These are phyloP conservation scores for Polyodon spathula DNA, from an alignment of 2,113 vertebrate genomes.

Conservation along the genomic window DNA sequence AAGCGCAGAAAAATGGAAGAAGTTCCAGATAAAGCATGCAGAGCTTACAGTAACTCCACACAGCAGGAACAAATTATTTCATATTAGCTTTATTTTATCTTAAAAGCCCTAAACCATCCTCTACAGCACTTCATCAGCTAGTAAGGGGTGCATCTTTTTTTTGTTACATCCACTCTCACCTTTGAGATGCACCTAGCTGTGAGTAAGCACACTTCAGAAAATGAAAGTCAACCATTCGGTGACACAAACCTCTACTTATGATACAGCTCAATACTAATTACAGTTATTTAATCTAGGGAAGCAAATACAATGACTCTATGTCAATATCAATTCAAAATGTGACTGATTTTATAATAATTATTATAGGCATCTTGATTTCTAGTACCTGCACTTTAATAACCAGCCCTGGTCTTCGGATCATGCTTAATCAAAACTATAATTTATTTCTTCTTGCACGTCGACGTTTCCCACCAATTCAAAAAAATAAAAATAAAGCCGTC, in stretches of 20 bases:
- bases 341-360: no score
- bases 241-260: neutral
- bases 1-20: conserved; percentile 1
- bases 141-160: no score
- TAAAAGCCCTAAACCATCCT: no score
- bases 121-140: no score
- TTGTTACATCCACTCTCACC: no score
- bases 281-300: no score
- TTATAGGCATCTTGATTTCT: no score
- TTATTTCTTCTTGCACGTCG: no score
- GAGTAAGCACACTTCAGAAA: conserved; percentile 1
- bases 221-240: neutral
- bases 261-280: neutral
- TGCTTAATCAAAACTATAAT: neutral
- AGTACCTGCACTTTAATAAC: neutral
- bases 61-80: neutral
- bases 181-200: neutral
- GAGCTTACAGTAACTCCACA: conserved; percentile 3
- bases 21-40: conserved; percentile 19
- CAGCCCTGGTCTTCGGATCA: neutral
- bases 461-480: no score
- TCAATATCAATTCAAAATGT: no score
- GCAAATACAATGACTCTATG: no score
- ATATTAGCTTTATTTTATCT: conserved; percentile 3
- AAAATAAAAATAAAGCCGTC: neutral